Percentiles rank a stretch among this genome's conserved stretches.
phyloP scores from a whole-genome alignment of 2,113 vertebrate genomes.

The Sitta europaea region DNA sequence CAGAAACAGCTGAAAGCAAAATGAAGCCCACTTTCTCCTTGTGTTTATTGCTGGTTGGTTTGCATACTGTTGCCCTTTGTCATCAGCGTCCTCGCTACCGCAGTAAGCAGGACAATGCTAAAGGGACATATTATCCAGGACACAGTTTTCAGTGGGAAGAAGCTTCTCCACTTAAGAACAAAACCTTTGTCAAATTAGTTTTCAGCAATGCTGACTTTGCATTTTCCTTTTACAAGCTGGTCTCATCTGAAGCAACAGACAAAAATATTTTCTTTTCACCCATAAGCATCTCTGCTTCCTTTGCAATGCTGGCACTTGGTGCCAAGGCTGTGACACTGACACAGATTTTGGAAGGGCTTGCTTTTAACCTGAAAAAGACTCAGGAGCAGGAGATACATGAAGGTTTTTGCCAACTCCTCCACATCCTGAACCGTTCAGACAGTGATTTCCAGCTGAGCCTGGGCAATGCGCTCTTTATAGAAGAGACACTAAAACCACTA shows the following conservation, averaged over 20 bases:
- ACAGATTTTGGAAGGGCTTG: constrained; percentile 79
- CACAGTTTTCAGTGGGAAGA: not conserved
- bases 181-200: constrained; percentile 7
- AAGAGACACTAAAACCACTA: constrained; percentile 60
- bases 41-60: constrained; percentile 32
- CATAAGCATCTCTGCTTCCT: constrained; percentile 75
- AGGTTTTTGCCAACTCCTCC: constrained; percentile 69
- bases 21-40: constrained; percentile 47
- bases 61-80: not conserved
- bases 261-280: constrained; percentile 88
- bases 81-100: not conserved
- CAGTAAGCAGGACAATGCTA: not conserved
- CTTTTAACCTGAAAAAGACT: constrained; percentile 58
- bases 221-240: constrained; percentile 78
- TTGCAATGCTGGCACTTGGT: constrained; percentile 81
- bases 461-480: constrained; percentile 77
- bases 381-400: constrained; percentile 66
- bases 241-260: not conserved
- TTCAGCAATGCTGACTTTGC: constrained; percentile 75
- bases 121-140: not conserved
- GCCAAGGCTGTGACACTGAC: constrained; percentile 69
- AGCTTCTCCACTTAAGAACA: not conserved
- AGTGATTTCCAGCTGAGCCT: constrained; percentile 62
- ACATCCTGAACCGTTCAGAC: constrained; percentile 59
- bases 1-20: not conserved